These are phyloP conservation scores for Cheilosia pagana DNA, from an alignment of 2,888 invertebrate genomes.

Conservation along the genomic window DNA sequence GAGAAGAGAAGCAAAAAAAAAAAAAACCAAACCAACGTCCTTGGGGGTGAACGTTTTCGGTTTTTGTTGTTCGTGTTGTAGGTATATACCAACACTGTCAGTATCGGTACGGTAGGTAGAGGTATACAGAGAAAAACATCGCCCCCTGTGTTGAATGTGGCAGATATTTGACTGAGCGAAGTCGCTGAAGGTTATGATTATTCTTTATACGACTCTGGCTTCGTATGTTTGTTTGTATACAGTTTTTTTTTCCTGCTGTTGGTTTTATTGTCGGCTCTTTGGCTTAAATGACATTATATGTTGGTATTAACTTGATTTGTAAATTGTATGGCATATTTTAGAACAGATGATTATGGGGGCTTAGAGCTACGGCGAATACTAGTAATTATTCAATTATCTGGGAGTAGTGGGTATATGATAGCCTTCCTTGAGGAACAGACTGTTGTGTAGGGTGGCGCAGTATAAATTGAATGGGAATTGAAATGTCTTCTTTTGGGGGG, in stretches of 20 bases:
- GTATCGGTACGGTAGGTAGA: too few species aligned
- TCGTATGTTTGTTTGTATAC: neutral
- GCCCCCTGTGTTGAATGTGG: constrained; percentile 33
- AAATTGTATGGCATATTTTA: constrained; percentile 51
- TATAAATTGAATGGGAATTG: neutral
- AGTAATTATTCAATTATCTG: constrained; percentile 45
- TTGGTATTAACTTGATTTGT: constrained; percentile 46
- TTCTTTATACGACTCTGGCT: constrained; percentile 15
- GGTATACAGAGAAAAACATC: constrained; percentile 20
- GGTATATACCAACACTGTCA: neutral
- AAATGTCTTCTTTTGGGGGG: neutral
- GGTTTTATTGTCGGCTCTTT: constrained; percentile 33
- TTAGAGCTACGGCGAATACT: neutral
- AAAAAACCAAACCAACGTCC: constrained; percentile 51
- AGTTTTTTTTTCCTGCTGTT: too few species aligned
- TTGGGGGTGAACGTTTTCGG: constrained; percentile 47
- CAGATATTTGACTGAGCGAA: constrained; percentile 38
- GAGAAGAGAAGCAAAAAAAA: neutral
- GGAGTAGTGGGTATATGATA: neutral
- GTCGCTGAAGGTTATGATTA: constrained; percentile 56
- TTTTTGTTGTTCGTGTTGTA: constrained; percentile 6
- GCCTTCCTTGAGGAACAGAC: constrained; percentile 6
- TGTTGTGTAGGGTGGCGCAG: too few species aligned
- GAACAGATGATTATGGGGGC: constrained; percentile 43
- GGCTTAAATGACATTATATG: constrained; percentile 37